These are phyloP conservation scores for Notamacropus eugenii DNA, from an alignment of 2,797 vertebrate species.

Conservation along the genomic window DNA sequence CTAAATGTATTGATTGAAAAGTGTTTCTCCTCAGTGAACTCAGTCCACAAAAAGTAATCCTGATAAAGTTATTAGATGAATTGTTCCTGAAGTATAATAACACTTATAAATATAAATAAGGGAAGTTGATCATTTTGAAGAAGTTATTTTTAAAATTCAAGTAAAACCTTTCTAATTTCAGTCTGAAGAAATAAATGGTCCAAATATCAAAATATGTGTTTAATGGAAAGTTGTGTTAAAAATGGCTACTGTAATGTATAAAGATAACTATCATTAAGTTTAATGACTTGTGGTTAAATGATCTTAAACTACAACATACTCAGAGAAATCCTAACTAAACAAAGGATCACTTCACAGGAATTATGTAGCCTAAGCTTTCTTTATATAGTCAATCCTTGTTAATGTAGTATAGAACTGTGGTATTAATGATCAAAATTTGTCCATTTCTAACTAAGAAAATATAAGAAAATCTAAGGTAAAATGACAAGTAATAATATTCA, in stretches of 20 bases:
- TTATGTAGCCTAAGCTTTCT: background rate
- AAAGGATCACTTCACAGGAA: background rate
- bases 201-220: background rate
- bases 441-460: background rate
- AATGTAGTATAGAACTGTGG: background rate
- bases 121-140: background rate
- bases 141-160: background rate
- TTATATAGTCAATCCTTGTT: background rate
- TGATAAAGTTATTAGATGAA: background rate
- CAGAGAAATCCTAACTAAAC: background rate
- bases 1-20: background rate
- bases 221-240: background rate
- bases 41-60: conserved; percentile 19
- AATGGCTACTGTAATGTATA: background rate
- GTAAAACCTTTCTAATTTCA: conserved; percentile 1
- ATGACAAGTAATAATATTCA: background rate
- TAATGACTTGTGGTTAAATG: conserved; percentile 20
- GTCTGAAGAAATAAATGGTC: background rate
- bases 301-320: background rate
- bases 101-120: background rate
- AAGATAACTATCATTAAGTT: conserved; percentile 3
- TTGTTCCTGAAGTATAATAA: background rate
- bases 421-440: background rate
- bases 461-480: background rate
- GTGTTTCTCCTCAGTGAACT: background rate